Base-by-base conservation (phyloP, 37 sponge, comb jelly and placozoan genomes). In the Oscarella lobularis region DNA sequence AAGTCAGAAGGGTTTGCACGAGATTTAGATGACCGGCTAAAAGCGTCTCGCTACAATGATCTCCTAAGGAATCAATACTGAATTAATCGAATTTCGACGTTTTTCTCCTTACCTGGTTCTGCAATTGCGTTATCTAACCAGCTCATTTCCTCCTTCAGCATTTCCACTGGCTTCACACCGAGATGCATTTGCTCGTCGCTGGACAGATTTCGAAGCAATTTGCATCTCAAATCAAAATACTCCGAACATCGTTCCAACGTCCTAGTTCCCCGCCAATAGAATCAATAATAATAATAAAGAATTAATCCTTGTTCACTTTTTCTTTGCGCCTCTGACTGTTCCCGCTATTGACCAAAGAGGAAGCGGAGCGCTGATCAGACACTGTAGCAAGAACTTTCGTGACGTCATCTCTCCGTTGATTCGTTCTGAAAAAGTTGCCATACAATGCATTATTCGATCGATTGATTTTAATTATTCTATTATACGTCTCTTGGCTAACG, bases 21-120 rank as follows among this genome's bases (percentile, higher is more conserved):
- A 95, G 82, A 30, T 84, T 82, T 35, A 95, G 81, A 75, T 95
- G 96, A 9, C 96, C 96, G 29, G 92, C 83, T 36, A 95, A 40
- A 32, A 95, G 66, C 20, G 72, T 74, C 75, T 90, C 87, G 33
- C 76, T 66, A 27, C 68, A 72, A 14, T 40, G 41, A 36, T 40
- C 80, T 66, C 39, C 76, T 48, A 48, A 48, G 20, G 20, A 48
- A 48, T 9, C 60, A 48, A 48, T 48, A 48, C 60, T 27, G 9
- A 48, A 48, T 27, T n/a, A n/a, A n/a, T n/a, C n/a, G n/a, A n/a
- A n/a, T n/a, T n/a, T n/a, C n/a, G n/a, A n/a, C n/a, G n/a, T n/a
- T n/a, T n/a, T n/a, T n/a, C n/a, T n/a, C n/a, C 60, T 27, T 27
- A 27, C 60, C 60, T 3, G 73, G 77, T 20, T 41, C 3, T 2